Base-by-base conservation (phyloP, 1,140 invertebrate species). In the Drosophila pachea region DNA sequence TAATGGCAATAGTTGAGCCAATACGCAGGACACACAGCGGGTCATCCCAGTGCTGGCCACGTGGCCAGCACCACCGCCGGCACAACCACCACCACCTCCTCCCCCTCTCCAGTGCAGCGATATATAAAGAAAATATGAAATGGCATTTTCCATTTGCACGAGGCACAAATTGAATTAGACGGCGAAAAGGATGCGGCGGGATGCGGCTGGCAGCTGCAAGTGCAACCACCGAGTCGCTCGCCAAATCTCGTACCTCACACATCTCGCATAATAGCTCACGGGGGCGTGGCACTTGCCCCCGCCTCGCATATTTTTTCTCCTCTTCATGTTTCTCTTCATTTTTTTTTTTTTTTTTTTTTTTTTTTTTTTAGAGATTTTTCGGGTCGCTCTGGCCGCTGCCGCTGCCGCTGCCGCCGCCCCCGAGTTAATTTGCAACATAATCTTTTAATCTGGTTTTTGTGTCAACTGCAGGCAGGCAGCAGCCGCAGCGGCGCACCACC, bases 401-500 rank as follows among this genome's bases (percentile, higher is more conserved):
- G 22, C 48, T 3, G 22, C 22, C 22, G 22, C 22, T 2, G 22
- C 67, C 16, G 61, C 66, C 61, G 68, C 68, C 72, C 78, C 74
- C 69, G 68, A 83, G 79, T 79, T 83, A 84, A 83, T 84, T 83
- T 84, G 79, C 73, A 83, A 83, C 79, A 78, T 83, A 84, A 83
- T 83, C 76, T 83, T 83, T 83, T 84, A 83, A 83, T 83, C 79
- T 83, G 76, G 76, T 83, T 83, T 83, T 84, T 84, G 78, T 83
- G 78, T 83, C 79, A 84, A 83, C 73, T 78, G 79, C 78, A 83
- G 78, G 55, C 75, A 58, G 12, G n/a, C n/a, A n/a, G n/a, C n/a
- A n/a, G n/a, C 47, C 40, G n/a, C 14, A 7, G 35, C 8, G 9
- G n/a, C 48, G 31, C 48, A 9, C 31, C 63, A 63, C 55, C 71